Evolutionary conservation across 2,888 invertebrate species (phyloP), one percentile per base, ranked within the genome.

Genomic region (Laothoe populi): DNA sequence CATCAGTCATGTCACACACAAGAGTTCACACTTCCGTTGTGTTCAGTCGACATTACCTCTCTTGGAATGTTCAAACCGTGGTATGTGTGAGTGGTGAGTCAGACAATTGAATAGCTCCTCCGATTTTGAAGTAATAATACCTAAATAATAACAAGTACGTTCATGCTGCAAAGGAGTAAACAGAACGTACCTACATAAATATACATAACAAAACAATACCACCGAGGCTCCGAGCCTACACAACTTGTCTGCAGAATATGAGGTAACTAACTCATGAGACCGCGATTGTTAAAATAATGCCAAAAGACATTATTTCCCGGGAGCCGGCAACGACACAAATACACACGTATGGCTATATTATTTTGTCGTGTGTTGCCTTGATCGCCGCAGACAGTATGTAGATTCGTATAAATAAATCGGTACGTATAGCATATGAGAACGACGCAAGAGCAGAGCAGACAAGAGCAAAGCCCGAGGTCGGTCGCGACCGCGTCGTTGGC

Each of bases 371-470:
- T 57, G 45, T 57, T 45, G 57, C 45, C 61, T 62, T 46, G 57
- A 35, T 58, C 45, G 35, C 57, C 26, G 46, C 44, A 46, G 42
- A 38, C 62, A 45, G 45, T 59, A 59, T 31, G 60, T 53, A 35
- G 26, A 61, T 42, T 61, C 31, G 42, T 53, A 26, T 61, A 61
- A 48, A 49, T 60, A 60, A 46, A 46, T 53, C 53, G 53, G 53
- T 35, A 53, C 53, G 53, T 53, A 53, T 53, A 53, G 53, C 21
- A 38, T 69, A 78, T 79, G 78, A 79, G 79, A 83, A 77, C 88
- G 88, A 84, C 88, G 88, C 90, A 90, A 90, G 90, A 91, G 89
- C 87, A 88, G 75, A 84, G 84, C 53, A 53, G 86, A 84, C 86
- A 80, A 77, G 76, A 77, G 82, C 81, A 79, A 77, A 82, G 78